Percentiles rank a stretch among this genome's conserved stretches.
phyloP scores from a whole-genome alignment of 2,888 invertebrate genomes.

The Galerucella calmariensis region DNA sequence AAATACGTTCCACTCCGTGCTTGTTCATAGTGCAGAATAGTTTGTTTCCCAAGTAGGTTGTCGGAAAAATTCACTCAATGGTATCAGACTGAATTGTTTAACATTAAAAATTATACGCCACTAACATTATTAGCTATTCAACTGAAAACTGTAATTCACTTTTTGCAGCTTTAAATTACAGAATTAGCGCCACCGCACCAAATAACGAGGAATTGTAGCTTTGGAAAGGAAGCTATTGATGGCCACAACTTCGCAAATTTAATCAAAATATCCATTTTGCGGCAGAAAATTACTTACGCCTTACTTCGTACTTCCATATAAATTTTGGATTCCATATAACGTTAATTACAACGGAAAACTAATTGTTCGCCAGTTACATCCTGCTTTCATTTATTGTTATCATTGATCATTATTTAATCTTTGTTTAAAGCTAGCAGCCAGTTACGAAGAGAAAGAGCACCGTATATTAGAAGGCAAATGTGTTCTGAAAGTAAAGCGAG shows the following conservation, averaged over 20 bases:
- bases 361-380: constrained; percentile 32
- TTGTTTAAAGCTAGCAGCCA: constrained; percentile 29
- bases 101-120: no score
- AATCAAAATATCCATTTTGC: constrained; percentile 33
- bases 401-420: constrained; percentile 37
- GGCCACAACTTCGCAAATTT: constrained; percentile 16
- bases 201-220: neutral
- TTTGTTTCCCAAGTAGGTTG: no score
- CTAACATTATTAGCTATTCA: no score
- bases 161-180: no score
- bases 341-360: constrained; percentile 31
- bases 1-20: no score
- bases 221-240: constrained; percentile 14
- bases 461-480: constrained; percentile 24
- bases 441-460: constrained; percentile 6
- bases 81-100: no score
- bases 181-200: neutral
- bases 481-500: constrained; percentile 17
- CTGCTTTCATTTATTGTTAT: constrained; percentile 36
- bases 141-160: no score
- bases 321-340: constrained; percentile 32
- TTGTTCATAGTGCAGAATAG: no score
- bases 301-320: constrained; percentile 26
- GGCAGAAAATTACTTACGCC: constrained; percentile 24
- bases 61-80: no score